Conservation (phyloP, 2,888 invertebrate species). For the Ganaspis brasiliensis region DNA sequence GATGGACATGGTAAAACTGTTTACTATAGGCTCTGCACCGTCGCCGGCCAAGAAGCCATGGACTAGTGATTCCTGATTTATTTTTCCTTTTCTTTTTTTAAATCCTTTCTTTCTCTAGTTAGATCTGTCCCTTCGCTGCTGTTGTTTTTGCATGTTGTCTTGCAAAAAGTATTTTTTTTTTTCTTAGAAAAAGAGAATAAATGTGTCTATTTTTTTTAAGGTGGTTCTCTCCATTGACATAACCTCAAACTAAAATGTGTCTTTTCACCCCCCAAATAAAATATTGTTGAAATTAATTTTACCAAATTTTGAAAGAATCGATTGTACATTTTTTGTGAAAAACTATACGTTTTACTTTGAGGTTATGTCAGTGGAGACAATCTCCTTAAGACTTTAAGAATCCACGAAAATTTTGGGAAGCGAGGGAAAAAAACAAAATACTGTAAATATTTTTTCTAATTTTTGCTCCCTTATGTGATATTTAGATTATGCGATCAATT, state of each 20-base stretch:
- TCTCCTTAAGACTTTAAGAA: constrained; percentile 33
- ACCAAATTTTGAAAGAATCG: no score
- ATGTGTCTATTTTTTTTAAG: background rate
- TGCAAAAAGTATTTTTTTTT: constrained; percentile 33
- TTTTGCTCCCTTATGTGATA: no score
- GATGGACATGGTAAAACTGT: constrained; percentile 91
- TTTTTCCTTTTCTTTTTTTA: constrained; percentile 63
- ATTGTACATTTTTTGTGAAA: no score
- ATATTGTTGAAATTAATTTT: no score
- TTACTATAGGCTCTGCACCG: constrained; percentile 81
- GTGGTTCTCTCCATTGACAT: no score
- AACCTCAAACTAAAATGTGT: no score
- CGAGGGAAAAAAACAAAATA: background rate
- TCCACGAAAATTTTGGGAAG: background rate
- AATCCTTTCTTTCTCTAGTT: constrained; percentile 46
- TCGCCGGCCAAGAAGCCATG: constrained; percentile 80
- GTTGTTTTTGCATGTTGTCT: constrained; percentile 57
- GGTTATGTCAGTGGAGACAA: no score
- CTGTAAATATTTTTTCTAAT: background rate
- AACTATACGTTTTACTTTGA: no score
- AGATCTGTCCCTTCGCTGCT: constrained; percentile 59
- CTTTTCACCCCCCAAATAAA: no score
- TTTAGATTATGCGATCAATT: no score
- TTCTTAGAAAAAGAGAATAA: background rate
- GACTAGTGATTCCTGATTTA: constrained; percentile 77